Conservation (phyloP, 2,113 vertebrate genomes). For the Dendropsophus ebraccatus region DNA sequence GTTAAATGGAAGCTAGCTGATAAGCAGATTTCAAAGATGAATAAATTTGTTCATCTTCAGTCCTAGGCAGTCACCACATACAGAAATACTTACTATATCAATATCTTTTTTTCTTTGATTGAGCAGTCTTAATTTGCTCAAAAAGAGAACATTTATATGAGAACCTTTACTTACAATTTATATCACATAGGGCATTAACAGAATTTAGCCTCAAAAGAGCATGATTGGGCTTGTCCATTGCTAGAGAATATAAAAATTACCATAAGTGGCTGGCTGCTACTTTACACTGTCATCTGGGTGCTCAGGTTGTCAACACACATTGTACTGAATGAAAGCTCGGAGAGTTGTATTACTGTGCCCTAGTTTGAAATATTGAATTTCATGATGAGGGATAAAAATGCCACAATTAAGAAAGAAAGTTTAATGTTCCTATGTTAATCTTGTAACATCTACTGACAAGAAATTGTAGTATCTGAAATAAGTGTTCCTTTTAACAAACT, state of each 20-base stretch:
- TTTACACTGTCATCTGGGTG: constrained; percentile 7
- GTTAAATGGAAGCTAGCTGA: too few relatives aligned
- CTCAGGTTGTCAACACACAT: constrained; percentile 9
- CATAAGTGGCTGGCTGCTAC: neutral
- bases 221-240: constrained; percentile 6
- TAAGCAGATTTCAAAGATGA: too few relatives aligned
- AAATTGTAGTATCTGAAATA: neutral
- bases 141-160: neutral
- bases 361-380: neutral
- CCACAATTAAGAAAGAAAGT: neutral
- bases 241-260: neutral
- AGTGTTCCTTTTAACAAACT: neutral
- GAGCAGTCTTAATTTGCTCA: neutral
- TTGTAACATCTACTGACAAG: neutral
- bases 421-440: neutral
- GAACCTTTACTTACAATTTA: constrained; percentile 8
- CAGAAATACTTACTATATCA: neutral
- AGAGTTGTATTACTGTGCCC: neutral
- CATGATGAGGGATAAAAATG: constrained; percentile 10
- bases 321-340: neutral
- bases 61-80: too few relatives aligned
- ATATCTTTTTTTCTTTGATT: neutral
- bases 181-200: neutral
- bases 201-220: neutral
- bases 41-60: too few relatives aligned